phyloP scores from a whole-genome alignment of 2,888 invertebrate genomes.

The Plemyria rubiginata region DNA sequence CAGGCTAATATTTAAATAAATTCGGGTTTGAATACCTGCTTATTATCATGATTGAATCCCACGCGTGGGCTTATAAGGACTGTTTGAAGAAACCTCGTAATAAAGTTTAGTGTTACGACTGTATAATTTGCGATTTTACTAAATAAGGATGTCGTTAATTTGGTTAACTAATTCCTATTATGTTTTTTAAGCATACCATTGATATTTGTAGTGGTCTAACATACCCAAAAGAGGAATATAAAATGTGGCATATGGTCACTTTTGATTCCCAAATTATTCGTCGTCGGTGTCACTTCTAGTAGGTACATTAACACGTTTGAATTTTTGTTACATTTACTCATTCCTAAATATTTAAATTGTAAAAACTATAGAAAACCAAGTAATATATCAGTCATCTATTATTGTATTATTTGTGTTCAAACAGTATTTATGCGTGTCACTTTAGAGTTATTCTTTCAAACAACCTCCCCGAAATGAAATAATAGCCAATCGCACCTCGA shows the following conservation, averaged over 20 bases:
- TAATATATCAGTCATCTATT: not conserved
- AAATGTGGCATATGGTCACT: too few relatives aligned
- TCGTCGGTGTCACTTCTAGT: too few relatives aligned
- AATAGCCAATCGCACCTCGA: too few relatives aligned
- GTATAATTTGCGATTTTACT: slow-evolving; percentile 23
- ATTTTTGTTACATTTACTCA: too few relatives aligned
- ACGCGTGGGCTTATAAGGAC: slow-evolving; percentile 38
- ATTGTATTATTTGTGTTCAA: too few relatives aligned
- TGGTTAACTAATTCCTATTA: slow-evolving; percentile 17
- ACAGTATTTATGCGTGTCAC: too few relatives aligned
- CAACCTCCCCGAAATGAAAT: too few relatives aligned
- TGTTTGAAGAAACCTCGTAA: slow-evolving; percentile 34
- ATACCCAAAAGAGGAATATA: not conserved
- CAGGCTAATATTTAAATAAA: slow-evolving; percentile 33
- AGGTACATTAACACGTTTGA: too few relatives aligned
- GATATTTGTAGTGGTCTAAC: not conserved
- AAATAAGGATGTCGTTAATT: slow-evolving; percentile 13
- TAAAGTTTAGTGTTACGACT: slow-evolving; percentile 32
- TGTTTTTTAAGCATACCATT: slow-evolving; percentile 2
- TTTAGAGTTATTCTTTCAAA: too few relatives aligned
- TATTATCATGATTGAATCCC: slow-evolving; percentile 44
- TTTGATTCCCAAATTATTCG: too few relatives aligned
- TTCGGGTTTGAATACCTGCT: slow-evolving; percentile 40
- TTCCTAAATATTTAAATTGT: too few relatives aligned
- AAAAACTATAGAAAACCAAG: too few relatives aligned